Conservation (phyloP, 2,888 invertebrate species). For the Pyrocoelia pectoralis region DNA sequence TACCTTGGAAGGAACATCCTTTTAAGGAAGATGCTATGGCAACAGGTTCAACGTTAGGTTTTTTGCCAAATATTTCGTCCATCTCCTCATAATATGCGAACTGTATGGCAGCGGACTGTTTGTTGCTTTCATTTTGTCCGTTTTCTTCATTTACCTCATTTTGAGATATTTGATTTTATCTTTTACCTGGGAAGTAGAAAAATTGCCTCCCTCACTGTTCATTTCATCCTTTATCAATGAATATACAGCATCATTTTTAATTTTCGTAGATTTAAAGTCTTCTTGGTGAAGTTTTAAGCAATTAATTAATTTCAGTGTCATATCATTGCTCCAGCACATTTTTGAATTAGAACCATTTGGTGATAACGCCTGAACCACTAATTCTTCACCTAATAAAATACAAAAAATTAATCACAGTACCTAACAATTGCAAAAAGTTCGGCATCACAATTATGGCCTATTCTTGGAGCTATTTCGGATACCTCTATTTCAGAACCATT, state of each 20-base stretch:
- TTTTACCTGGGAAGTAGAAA: background rate
- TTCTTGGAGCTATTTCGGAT: conserved; percentile 15
- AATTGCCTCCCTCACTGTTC: too few species aligned
- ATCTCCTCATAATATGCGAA: background rate
- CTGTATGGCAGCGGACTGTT: background rate
- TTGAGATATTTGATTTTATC: background rate
- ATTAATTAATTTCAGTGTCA: too few species aligned
- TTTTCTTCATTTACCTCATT: background rate
- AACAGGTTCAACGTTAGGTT: background rate
- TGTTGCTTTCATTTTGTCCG: background rate
- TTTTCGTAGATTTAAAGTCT: too few species aligned
- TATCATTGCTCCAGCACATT: too few species aligned
- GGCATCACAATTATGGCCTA: conserved; percentile 26
- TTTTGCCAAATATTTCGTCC: background rate
- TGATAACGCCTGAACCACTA: too few species aligned
- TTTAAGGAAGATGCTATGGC: background rate
- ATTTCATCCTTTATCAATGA: too few species aligned
- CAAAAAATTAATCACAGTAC: too few species aligned
- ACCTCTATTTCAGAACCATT: conserved; percentile 8
- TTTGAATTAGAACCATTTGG: too few species aligned
- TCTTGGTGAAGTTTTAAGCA: too few species aligned
- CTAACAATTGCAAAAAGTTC: conserved; percentile 26
- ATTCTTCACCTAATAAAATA: too few species aligned
- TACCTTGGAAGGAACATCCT: too few species aligned
- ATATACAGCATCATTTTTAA: too few species aligned